Conservation (phyloP, 1,140 invertebrate species). For the Heliconius hermathena region DNA sequence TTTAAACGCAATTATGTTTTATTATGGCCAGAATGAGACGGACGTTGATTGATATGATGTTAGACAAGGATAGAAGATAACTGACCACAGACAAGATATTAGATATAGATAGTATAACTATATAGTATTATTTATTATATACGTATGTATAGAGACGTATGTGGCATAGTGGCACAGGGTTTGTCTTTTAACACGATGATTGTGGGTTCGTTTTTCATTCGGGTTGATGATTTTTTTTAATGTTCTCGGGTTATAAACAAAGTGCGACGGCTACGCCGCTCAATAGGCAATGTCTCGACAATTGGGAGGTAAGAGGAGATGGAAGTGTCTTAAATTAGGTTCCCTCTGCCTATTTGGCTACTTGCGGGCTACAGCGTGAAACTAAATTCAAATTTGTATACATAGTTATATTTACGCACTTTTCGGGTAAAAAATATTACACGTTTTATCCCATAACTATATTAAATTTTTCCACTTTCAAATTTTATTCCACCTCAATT, state of each 20-base stretch:
- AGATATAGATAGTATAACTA: conserved; percentile 6
- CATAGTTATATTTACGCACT: too few species aligned
- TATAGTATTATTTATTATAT: background rate
- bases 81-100: conserved; percentile 52
- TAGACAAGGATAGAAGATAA: conserved; percentile 50
- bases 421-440: too few species aligned
- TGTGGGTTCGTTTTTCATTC: background rate
- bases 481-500: too few species aligned
- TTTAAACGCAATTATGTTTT: conserved; percentile 82
- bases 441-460: background rate
- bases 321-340: background rate
- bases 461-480: too few species aligned
- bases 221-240: background rate
- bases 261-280: background rate
- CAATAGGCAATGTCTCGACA: background rate
- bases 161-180: background rate
- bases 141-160: background rate
- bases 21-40: conserved; percentile 70
- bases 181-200: too few species aligned
- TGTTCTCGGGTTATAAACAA: background rate
- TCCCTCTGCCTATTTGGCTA: background rate
- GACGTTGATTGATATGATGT: conserved; percentile 35
- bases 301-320: background rate
- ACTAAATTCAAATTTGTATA: background rate
- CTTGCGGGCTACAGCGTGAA: background rate